Percentiles rank a stretch among this genome's conserved stretches.
Evolutionary conservation across 1,140 invertebrate genomes (phyloP).

Genomic region (Drosophila chauvacae): DNA sequence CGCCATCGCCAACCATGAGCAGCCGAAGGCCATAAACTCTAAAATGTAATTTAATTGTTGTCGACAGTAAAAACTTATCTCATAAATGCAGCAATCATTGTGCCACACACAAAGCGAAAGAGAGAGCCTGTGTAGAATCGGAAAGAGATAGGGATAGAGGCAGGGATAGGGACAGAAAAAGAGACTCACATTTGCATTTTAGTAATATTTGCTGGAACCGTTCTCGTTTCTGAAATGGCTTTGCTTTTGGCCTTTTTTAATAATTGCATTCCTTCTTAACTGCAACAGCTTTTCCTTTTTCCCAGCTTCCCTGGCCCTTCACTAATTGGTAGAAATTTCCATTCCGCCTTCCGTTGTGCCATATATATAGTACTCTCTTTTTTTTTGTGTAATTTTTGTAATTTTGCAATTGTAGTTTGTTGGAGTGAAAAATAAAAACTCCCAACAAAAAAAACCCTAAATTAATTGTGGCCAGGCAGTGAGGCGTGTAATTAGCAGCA

Average conservation of each 20-base stretch:
- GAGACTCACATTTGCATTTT: constrained; percentile 33
- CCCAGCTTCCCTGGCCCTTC: constrained; percentile 7
- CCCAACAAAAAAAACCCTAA: constrained; percentile 25
- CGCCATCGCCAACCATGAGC: background rate
- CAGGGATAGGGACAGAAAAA: background rate
- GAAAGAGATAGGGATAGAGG: background rate
- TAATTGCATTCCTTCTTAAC: constrained; percentile 60
- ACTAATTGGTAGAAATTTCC: constrained; percentile 65
- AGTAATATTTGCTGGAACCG: constrained; percentile 2
- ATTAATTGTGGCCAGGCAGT: constrained; percentile 56
- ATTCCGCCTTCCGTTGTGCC: constrained; percentile 39
- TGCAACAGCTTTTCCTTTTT: constrained; percentile 33
- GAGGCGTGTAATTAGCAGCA: constrained; percentile 56
- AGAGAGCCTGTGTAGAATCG: background rate
- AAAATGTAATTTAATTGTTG: constrained; percentile 80
- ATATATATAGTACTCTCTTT: background rate
- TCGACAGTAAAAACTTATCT: constrained; percentile 77
- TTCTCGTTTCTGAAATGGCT: constrained; percentile 22
- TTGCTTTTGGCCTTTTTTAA: constrained; percentile 39
- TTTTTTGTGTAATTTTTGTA: constrained; percentile 13
- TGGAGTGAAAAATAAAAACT: constrained; percentile 53
- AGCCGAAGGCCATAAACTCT: constrained; percentile 63
- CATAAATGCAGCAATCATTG: constrained; percentile 74
- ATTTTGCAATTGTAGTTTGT: constrained; percentile 49
- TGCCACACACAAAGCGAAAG: constrained; percentile 20